Conservation (phyloP, 1,140 invertebrate genomes). For the Dryas iulia region DNA sequence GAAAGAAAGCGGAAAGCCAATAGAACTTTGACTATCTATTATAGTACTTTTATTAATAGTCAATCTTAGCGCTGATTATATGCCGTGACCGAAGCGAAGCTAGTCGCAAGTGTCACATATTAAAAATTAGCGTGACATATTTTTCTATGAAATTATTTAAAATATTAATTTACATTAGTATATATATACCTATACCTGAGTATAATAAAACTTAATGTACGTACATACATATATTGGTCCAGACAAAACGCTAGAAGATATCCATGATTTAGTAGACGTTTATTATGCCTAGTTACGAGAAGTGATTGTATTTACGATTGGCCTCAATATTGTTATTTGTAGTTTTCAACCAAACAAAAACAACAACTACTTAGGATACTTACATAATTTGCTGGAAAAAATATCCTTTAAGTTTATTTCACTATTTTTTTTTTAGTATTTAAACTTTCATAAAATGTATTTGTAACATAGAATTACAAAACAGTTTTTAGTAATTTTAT, state of each 20-base stretch:
- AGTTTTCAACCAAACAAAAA: slow-evolving; percentile 22
- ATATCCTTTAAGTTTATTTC: too few relatives aligned
- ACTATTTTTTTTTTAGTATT: too few relatives aligned
- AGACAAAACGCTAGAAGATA: slow-evolving; percentile 4
- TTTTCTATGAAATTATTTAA: neutral
- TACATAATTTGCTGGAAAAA: neutral
- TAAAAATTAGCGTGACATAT: neutral
- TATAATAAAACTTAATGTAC: neutral
- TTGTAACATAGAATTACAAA: too few relatives aligned
- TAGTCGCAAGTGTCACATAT: neutral
- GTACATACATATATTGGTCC: neutral
- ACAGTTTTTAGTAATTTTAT: too few relatives aligned
- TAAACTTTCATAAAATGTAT: too few relatives aligned
- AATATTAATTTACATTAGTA: neutral
- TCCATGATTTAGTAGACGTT: slow-evolving; percentile 32
- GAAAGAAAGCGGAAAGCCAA: too few relatives aligned
- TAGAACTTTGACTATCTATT: too few relatives aligned
- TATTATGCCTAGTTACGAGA: slow-evolving; percentile 27
- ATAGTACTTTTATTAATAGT: neutral
- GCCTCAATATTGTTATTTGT: slow-evolving; percentile 37
- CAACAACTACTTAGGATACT: neutral
- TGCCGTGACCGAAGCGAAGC: neutral
- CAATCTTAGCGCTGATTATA: neutral
- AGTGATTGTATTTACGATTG: slow-evolving; percentile 34
- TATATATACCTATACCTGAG: neutral